A percentile compares a stretch with the other conserved stretches of the same genome.
Conservation (phyloP, 1,140 invertebrate species). For the Druon quercuslanigerum region DNA sequence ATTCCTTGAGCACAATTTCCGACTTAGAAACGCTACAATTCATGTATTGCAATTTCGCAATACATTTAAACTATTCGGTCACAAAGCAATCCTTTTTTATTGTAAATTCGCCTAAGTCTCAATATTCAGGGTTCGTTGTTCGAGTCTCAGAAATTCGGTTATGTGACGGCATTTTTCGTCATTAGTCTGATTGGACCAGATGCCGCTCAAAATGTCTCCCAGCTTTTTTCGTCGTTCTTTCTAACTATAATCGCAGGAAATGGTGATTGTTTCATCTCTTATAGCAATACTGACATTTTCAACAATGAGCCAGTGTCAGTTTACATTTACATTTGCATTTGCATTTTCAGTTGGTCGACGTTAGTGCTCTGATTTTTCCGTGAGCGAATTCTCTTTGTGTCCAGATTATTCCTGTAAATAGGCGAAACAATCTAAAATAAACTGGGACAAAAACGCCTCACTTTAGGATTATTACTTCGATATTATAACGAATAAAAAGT, state of each 20-base stretch:
- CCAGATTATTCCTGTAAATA: neutral
- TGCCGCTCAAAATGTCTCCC: neutral
- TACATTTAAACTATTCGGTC: too few species aligned
- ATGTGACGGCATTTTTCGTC: neutral
- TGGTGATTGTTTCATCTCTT: conserved; percentile 18
- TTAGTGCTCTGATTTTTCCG: conserved; percentile 10
- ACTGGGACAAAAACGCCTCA: neutral
- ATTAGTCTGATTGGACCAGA: conserved; percentile 3
- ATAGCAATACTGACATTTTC: conserved; percentile 18
- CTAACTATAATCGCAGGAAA: neutral
- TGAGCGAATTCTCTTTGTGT: conserved; percentile 1
- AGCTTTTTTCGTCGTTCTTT: conserved; percentile 6
- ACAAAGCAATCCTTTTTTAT: too few species aligned
- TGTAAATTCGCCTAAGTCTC: too few species aligned
- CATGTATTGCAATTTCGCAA: too few species aligned
- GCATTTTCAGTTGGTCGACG: neutral
- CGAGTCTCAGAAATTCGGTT: neutral
- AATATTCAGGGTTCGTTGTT: neutral
- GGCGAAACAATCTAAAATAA: conserved; percentile 8
- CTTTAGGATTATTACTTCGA: neutral
- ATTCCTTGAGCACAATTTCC: too few species aligned
- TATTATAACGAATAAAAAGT: too few species aligned
- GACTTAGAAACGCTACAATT: too few species aligned
- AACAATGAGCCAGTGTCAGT: conserved; percentile 19
- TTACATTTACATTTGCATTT: neutral